Conservation (phyloP, 1,140 invertebrate species). For the Panagrolaimus sp. region DNA sequence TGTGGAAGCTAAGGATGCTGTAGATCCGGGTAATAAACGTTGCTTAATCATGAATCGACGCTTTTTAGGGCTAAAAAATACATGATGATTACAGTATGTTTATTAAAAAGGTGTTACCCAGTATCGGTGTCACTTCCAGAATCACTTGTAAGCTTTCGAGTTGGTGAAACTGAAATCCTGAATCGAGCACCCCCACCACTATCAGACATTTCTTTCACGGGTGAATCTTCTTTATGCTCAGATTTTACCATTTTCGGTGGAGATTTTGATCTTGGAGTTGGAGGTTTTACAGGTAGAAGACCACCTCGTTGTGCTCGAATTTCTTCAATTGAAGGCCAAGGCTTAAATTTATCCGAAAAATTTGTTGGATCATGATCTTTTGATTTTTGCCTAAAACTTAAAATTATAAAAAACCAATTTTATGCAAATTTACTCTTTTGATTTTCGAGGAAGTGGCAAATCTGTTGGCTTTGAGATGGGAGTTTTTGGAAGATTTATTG, state of each 20-base stretch:
- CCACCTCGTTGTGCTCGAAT: constrained; percentile 36
- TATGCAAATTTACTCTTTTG: background rate
- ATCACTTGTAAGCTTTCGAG: constrained; percentile 23
- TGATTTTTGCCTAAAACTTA: constrained; percentile 2
- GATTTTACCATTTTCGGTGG: constrained; percentile 35
- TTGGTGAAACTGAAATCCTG: constrained; percentile 44
- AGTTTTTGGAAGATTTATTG: background rate
- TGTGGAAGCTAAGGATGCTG: constrained; percentile 29
- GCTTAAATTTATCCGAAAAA: constrained; percentile 40
- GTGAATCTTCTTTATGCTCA: constrained; percentile 6
- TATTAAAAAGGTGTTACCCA: background rate
- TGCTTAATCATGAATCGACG: constrained; percentile 44
- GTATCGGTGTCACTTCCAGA: background rate
- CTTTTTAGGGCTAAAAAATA: constrained; percentile 7
- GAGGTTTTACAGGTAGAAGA: constrained; percentile 21
- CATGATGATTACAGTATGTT: background rate
- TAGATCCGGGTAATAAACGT: constrained; percentile 42
- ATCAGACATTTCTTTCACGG: background rate
- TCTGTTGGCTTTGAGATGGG: background rate
- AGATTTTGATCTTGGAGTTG: constrained; percentile 6
- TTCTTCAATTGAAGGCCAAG: constrained; percentile 47
- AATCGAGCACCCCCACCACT: constrained; percentile 23
- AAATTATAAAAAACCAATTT: background rate
- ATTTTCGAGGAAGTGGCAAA: constrained; percentile 12
- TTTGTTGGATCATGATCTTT: background rate